Base-by-base conservation (phyloP, 2,113 vertebrate species). In the Peucedramus taeniatus region DNA sequence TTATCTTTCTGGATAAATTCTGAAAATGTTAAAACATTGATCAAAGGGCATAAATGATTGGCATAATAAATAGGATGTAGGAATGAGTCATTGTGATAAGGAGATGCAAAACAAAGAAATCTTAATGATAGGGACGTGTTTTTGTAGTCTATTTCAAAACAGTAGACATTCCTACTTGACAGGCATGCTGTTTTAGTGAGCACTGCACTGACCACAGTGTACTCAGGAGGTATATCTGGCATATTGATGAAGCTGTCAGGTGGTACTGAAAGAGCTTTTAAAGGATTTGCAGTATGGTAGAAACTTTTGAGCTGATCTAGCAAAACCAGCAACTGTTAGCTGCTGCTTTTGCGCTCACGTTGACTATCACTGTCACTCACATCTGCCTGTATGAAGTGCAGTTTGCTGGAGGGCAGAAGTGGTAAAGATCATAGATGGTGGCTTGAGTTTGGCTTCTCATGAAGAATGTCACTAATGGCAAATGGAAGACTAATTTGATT, bases 171-270 rank as follows among this genome's bases (percentile, higher is more conserved):
- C 13, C 40, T 51, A 27, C 37, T 66, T 92, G 56, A 63, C 28
- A 56, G 24, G 24, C 1, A 1, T 39, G 15, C 26, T 76, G 9
- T 30, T 76, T 45, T 23, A 54, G 21, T 61, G 31, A 53, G 28
- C 24, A 9, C 60, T 91, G n/a, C 9, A 7, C 20, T 89, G 59
- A 61, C 60, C 74, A 51, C 42, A 47, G 8, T 0, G 0, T 53
- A 12, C 20, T 77, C 47, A 45, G 61, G 35, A 51, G 13, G 17
- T 49, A 21, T 26, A 31, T 80, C 12, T 47, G 40, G 19, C 5
- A 3, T 53, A 57, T n/a, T 44, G 26, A 37, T 90, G 76, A 50
- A 66, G 63, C 40, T 63, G 72, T n/a, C 69, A 83, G 28, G n/a
- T 70, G 26, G 19, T 12, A 35, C 2, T 35, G 53, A 45, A 89